Conservation (phyloP, 2,797 vertebrate genomes). For the Arctocebus calabarensis region DNA sequence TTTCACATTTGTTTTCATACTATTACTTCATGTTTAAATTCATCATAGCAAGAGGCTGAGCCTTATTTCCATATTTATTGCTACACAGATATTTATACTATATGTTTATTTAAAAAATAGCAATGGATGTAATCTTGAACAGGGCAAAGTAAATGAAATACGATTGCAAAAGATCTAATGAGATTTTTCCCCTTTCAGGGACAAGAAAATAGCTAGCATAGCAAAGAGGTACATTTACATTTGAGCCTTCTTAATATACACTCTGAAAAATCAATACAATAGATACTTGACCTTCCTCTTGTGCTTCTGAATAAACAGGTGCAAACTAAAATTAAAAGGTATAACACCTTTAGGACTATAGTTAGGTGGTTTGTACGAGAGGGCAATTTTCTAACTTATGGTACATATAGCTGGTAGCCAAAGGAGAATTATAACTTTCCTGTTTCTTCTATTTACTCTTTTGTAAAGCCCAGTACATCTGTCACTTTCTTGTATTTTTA, state of each 20-base stretch:
- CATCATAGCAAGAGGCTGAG: slow-evolving; percentile 41
- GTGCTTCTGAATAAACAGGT: slow-evolving; percentile 60
- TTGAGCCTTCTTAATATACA: slow-evolving; percentile 26
- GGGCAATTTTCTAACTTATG: slow-evolving; percentile 40
- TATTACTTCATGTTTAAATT: slow-evolving; percentile 71
- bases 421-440: slow-evolving; percentile 15
- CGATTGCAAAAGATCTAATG: slow-evolving; percentile 36
- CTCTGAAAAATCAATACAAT: slow-evolving; percentile 57
- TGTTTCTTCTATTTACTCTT: neutral
- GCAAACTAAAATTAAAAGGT: neutral
- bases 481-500: slow-evolving; percentile 45
- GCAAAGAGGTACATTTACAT: slow-evolving; percentile 32
- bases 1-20: slow-evolving; percentile 69
- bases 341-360: slow-evolving; percentile 53
- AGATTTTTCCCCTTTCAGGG: slow-evolving; percentile 51
- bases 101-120: slow-evolving; percentile 72
- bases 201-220: slow-evolving; percentile 43
- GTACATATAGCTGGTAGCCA: slow-evolving; percentile 39
- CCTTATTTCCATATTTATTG: slow-evolving; percentile 81
- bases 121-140: slow-evolving; percentile 53
- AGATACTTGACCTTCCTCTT: slow-evolving; percentile 55
- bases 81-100: slow-evolving; percentile 58
- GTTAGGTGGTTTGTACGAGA: neutral
- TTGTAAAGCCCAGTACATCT: slow-evolving; percentile 4
- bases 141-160: slow-evolving; percentile 65